Base-by-base conservation (phyloP, 35 echinoderm and acorn worm species). In the Amphiura filiformis region DNA sequence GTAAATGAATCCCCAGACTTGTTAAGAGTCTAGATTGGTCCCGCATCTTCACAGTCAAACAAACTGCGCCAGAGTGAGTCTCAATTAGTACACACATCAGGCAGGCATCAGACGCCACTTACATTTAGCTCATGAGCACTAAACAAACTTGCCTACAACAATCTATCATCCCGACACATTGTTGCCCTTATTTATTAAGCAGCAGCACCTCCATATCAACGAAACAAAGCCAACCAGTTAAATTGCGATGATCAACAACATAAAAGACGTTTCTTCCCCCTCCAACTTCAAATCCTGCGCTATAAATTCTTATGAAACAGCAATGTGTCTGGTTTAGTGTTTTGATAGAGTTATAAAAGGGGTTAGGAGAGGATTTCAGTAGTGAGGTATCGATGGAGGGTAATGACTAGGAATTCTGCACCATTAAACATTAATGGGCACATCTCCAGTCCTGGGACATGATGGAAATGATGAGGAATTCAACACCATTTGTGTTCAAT, bases 401-500 rank as follows among this genome's bases (percentile, higher is more conserved):
- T 70, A 70, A 70, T 70, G 7, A 70, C 61, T 13, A 30, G 61
- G 61, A 70, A 70, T 70, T 70, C 17, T 70, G 61, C 61, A 70
- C 61, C 61, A 70, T 18, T 70, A 70, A 70, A 18, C 28, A 23
- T 70, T 70, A 70, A 70, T 70, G 7, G 61, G 61, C 61, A 70
- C 15, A 70, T 70, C 61, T 70, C 61, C 61, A 70, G 61, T 30
- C 15, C 61, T 23, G 61, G 28, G 61, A 5, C 26, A n/a, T 70
- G 61, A 70, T 70, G 61, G 61, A 70, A 70, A 70, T 70, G 61
- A 70, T 26, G 61, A 70, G 61, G 61, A 70, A 70, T 70, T 70
- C 61, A 70, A 18, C 61, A 70, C 61, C 61, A 70, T 70, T 70
- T 26, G 26, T 23, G 26, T 13, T 70, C 61, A 70, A 70, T 70